Conservation (phyloP, 2,888 invertebrate species). For the Catocala sponsa region DNA sequence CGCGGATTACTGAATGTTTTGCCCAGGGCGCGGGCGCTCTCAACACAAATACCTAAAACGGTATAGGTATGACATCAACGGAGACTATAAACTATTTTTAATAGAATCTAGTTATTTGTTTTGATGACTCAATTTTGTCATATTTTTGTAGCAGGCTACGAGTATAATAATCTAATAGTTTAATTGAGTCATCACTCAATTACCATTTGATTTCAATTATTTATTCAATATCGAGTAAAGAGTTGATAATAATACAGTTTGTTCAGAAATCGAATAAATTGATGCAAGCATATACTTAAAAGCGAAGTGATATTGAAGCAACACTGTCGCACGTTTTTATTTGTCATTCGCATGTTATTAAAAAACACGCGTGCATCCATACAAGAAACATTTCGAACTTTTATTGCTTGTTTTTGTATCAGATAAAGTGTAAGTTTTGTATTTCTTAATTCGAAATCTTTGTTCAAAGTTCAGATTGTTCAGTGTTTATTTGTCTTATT, state of each 20-base stretch:
- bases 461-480: neutral
- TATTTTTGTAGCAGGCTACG: constrained; percentile 45
- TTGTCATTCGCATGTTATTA: constrained; percentile 9
- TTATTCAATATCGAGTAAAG: constrained; percentile 33
- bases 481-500: too few species aligned
- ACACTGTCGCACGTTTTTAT: constrained; percentile 1
- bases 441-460: neutral
- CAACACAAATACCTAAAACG: constrained; percentile 63
- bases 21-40: constrained; percentile 65
- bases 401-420: neutral
- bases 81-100: constrained; percentile 42
- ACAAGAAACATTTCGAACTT: neutral
- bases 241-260: constrained; percentile 38
- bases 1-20: constrained; percentile 57
- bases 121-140: constrained; percentile 62
- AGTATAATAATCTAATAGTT: constrained; percentile 46
- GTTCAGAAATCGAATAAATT: constrained; percentile 43
- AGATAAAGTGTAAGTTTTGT: constrained; percentile 2
- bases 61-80: constrained; percentile 51
- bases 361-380: neutral
- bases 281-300: constrained; percentile 9
- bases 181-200: constrained; percentile 36
- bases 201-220: constrained; percentile 25
- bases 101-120: constrained; percentile 57
- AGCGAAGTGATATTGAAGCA: constrained; percentile 8